Evolutionary conservation across 1,140 invertebrate genomes (phyloP).

Genomic region (Drosophila sp.): DNA sequence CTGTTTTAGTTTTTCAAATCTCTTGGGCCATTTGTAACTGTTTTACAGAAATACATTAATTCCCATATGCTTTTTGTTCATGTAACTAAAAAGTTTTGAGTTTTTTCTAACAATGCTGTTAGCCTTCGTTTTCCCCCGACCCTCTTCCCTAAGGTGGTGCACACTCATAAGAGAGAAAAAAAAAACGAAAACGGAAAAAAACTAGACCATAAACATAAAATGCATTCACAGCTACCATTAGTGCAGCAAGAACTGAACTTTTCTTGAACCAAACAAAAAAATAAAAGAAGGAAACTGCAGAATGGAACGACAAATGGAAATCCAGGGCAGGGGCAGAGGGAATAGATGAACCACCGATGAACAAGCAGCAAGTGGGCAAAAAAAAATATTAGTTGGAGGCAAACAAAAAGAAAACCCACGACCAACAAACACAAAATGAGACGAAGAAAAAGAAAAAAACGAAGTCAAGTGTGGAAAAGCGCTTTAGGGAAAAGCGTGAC

Average conservation of each 20-base stretch:
- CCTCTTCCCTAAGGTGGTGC: slow-evolving; percentile 30
- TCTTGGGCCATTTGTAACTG: slow-evolving; percentile 38
- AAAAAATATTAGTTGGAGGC: slow-evolving; percentile 9
- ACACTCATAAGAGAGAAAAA: slow-evolving; percentile 10
- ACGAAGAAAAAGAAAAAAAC: not conserved
- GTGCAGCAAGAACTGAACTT: slow-evolving; percentile 15
- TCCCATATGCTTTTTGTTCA: slow-evolving; percentile 46
- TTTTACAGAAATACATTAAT: slow-evolving; percentile 44
- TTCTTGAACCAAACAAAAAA: not conserved
- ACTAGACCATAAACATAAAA: slow-evolving; percentile 23
- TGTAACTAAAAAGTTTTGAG: slow-evolving; percentile 11
- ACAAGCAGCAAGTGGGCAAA: slow-evolving; percentile 3
- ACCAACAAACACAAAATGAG: not conserved
- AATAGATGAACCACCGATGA: not conserved
- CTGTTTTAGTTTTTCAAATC: too few species aligned
- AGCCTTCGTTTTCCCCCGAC: slow-evolving; percentile 57
- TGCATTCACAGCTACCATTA: slow-evolving; percentile 27
- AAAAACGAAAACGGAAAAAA: slow-evolving; percentile 4
- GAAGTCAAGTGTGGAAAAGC: slow-evolving; percentile 27
- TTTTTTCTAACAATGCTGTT: slow-evolving; percentile 43
- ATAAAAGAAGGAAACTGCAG: not conserved
- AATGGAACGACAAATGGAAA: slow-evolving; percentile 16
- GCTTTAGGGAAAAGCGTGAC: slow-evolving; percentile 23
- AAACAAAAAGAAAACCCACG: not conserved
- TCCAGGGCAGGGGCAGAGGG: not conserved